phyloP scores from a whole-genome alignment of 1,140 invertebrate species.

The Cheumatopsyche charites region DNA sequence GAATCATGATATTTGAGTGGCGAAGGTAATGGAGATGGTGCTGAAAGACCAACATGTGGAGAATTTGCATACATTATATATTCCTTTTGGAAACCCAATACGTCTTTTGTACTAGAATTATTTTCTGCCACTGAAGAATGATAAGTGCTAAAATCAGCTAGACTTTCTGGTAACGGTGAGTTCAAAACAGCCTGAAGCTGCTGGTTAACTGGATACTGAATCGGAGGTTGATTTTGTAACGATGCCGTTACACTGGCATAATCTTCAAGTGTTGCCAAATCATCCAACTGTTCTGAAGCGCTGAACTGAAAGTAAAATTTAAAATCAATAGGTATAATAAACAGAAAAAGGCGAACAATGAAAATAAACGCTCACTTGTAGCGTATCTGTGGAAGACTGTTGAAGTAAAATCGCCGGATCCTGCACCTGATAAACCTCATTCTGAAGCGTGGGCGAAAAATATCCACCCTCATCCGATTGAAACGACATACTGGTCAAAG shows the following conservation, averaged over 20 bases:
- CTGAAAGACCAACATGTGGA: constrained; percentile 59
- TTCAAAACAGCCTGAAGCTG: constrained; percentile 75
- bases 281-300: constrained; percentile 68
- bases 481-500: constrained; percentile 68
- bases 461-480: constrained; percentile 74
- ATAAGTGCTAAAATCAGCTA: constrained; percentile 81
- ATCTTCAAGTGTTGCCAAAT: constrained; percentile 72
- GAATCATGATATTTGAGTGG: constrained; percentile 56
- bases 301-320: constrained; percentile 70
- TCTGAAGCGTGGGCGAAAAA: constrained; percentile 74
- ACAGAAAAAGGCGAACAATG: background rate
- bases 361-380: constrained; percentile 41
- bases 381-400: constrained; percentile 49
- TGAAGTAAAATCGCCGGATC: constrained; percentile 72
- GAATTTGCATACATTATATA: constrained; percentile 59
- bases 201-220: constrained; percentile 71
- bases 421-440: constrained; percentile 79
- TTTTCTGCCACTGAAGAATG: constrained; percentile 64
- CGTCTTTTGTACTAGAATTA: constrained; percentile 45
- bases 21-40: constrained; percentile 70
- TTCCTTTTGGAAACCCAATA: constrained; percentile 47
- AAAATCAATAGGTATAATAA: background rate
- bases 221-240: constrained; percentile 63
- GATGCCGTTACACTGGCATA: constrained; percentile 63
- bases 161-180: constrained; percentile 75